Base-by-base conservation (phyloP, 1,140 invertebrate species). In the Euglossa dilemma region DNA sequence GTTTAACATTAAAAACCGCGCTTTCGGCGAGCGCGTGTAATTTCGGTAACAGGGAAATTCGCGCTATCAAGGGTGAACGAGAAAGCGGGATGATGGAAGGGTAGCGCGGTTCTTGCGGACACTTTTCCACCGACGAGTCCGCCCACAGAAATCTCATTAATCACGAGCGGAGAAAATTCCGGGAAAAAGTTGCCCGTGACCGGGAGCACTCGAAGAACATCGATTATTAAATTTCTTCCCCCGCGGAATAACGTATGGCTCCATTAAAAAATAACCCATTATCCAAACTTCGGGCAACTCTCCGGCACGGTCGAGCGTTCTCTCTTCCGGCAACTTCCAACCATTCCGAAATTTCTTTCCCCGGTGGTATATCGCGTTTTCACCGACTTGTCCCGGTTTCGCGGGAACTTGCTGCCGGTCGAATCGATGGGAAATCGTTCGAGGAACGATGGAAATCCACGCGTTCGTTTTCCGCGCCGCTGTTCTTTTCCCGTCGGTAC, bases 401-500 rank as follows among this genome's bases (percentile, higher is more conserved):
- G 18, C 4, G 36, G 36, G 4, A 36, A 36, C 4, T 36, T 36
- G n/a, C 36, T 36, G 36, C 36, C 4, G 1, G 1, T 36, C 69
- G 5, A 36, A 7, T 20, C 12, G 25, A 11, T 36, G 1, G 36
- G 18, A 23, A 54, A 36, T 16, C 6, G 16, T 52, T 71, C 66
- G 8, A 14, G 3, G 12, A 2, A 18, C 4, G 23, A 4, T 71
- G 8, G 25, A 45, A 28, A 56, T 50, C 20, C 23, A 43, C 14
- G 25, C 23, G 23, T 2, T 56, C 54, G 57, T 79, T 79, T 72
- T 61, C 25, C 70, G 25, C 18, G 36, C 20, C 6, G 12, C 1
- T 75, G 43, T 56, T 57, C 52, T 75, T 67, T 59, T n/a, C 20
- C 20, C 80, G 20, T n/a, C 59, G 52, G 61, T 7, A 23, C 52